A percentile compares a stretch with the other conserved stretches of the same genome.
phyloP scores from a whole-genome alignment of 2,113 vertebrate genomes.

The Nansenia antarctica region DNA sequence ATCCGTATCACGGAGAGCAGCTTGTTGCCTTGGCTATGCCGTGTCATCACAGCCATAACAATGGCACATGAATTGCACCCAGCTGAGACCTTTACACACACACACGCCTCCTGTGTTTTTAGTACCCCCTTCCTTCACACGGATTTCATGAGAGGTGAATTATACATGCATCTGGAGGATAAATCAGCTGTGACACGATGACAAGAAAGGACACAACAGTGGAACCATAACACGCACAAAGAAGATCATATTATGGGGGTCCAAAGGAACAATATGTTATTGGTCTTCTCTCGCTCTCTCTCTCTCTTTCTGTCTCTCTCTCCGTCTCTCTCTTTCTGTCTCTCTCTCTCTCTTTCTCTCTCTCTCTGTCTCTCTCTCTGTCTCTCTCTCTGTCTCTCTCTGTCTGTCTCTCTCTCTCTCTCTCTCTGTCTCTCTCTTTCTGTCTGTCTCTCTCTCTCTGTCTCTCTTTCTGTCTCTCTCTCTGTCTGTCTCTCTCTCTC shows the following conservation, averaged over 20 bases:
- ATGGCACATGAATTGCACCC: constrained; percentile 56
- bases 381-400: background rate
- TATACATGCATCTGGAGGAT: constrained; percentile 73
- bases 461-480: background rate
- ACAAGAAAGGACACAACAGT: constrained; percentile 71
- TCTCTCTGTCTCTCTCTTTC: background rate
- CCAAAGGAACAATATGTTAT: constrained; percentile 32
- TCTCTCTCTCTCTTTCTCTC: too few relatives aligned
- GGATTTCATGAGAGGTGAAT: constrained; percentile 71
- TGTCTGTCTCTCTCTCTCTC: too few relatives aligned
- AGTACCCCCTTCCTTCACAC: constrained; percentile 61
- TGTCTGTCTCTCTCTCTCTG: too few relatives aligned
- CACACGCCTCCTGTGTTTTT: constrained; percentile 49
- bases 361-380: too few relatives aligned
- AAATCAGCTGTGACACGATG: constrained; percentile 72
- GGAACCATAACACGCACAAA: constrained; percentile 57
- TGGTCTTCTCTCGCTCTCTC: background rate
- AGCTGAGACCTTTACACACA: constrained; percentile 54
- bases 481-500: too few relatives aligned
- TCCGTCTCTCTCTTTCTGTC: too few relatives aligned
- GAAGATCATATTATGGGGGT: constrained; percentile 62
- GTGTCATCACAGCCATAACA: constrained; percentile 56
- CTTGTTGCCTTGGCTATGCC: constrained; percentile 46
- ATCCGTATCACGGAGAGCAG: constrained; percentile 36
- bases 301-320: background rate